Conservation (phyloP, 2,888 invertebrate genomes). For the Tachystola acroxantha region DNA sequence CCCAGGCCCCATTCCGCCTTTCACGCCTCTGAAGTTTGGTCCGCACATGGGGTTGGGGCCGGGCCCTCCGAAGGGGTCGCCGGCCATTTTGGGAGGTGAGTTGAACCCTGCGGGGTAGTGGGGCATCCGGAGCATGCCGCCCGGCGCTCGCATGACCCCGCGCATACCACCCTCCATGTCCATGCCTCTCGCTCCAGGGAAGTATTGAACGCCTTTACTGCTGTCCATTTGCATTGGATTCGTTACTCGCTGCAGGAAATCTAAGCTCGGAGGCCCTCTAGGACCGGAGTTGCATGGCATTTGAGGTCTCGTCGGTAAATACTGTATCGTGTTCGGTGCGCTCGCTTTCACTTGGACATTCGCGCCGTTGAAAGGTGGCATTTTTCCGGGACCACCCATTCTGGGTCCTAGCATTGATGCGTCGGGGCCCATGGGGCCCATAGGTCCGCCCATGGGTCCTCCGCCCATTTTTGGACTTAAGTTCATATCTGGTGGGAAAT, state of each 20-base stretch:
- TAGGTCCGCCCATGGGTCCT: slow-evolving; percentile 72
- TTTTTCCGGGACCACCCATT: slow-evolving; percentile 76
- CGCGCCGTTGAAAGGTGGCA: slow-evolving; percentile 79
- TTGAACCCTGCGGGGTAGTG: slow-evolving; percentile 67
- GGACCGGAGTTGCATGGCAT: slow-evolving; percentile 83
- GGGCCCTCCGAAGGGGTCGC: slow-evolving; percentile 49
- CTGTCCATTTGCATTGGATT: slow-evolving; percentile 88
- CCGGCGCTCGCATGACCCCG: slow-evolving; percentile 62
- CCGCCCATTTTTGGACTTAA: slow-evolving; percentile 83
- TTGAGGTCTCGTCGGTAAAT: slow-evolving; percentile 96
- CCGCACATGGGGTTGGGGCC: slow-evolving; percentile 47
- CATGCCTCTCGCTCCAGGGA: slow-evolving; percentile 81
- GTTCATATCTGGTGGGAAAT: slow-evolving; percentile 74
- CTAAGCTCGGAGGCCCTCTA: slow-evolving; percentile 91
- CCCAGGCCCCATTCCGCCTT: slow-evolving; percentile 53
- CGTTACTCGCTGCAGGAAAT: slow-evolving; percentile 92
- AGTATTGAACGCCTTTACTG: slow-evolving; percentile 83
- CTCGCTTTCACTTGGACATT: slow-evolving; percentile 97
- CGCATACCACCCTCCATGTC: slow-evolving; percentile 71
- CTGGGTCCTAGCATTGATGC: slow-evolving; percentile 83
- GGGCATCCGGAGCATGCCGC: slow-evolving; percentile 64
- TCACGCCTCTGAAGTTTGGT: slow-evolving; percentile 55
- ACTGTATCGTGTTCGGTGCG: slow-evolving; percentile 98
- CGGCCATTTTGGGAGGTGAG: slow-evolving; percentile 66
- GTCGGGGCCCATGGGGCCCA: slow-evolving; percentile 72